Evolutionary conservation across 2,888 invertebrate genomes (phyloP).

Genomic region (Melikaiella ostensackeni): DNA sequence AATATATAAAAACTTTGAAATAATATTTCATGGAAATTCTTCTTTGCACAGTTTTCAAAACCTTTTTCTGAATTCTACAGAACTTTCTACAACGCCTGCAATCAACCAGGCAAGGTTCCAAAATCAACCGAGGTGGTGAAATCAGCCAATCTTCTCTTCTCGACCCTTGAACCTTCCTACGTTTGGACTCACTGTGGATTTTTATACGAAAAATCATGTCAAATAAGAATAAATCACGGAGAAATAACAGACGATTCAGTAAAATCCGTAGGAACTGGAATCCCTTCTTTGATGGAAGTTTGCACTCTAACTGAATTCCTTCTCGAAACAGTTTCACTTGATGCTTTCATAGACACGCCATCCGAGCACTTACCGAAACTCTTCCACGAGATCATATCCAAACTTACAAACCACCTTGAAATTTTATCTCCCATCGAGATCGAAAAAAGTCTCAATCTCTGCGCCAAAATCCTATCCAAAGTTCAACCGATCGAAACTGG

Average conservation of each 20-base stretch:
- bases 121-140: slow-evolving; percentile 85
- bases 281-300: slow-evolving; percentile 83
- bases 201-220: slow-evolving; percentile 81
- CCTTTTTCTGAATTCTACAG: slow-evolving; percentile 54
- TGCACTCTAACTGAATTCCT: slow-evolving; percentile 87
- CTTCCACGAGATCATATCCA: slow-evolving; percentile 83
- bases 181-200: slow-evolving; percentile 89
- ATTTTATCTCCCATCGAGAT: slow-evolving; percentile 82
- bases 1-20: too few relatives aligned
- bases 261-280: slow-evolving; percentile 81
- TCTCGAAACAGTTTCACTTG: slow-evolving; percentile 86
- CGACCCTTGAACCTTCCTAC: slow-evolving; percentile 90
- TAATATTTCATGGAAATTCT: too few relatives aligned
- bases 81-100: slow-evolving; percentile 74
- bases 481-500: slow-evolving; percentile 83
- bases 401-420: slow-evolving; percentile 80
- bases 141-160: slow-evolving; percentile 90
- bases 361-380: slow-evolving; percentile 88
- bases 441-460: slow-evolving; percentile 82
- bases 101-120: slow-evolving; percentile 66
- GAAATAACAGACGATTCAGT: slow-evolving; percentile 66
- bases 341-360: slow-evolving; percentile 87
- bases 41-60: background rate
- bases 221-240: slow-evolving; percentile 61
- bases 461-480: slow-evolving; percentile 86